phyloP scores from a whole-genome alignment of 2,797 vertebrate species.

The Pseudocheirus occidentalis region DNA sequence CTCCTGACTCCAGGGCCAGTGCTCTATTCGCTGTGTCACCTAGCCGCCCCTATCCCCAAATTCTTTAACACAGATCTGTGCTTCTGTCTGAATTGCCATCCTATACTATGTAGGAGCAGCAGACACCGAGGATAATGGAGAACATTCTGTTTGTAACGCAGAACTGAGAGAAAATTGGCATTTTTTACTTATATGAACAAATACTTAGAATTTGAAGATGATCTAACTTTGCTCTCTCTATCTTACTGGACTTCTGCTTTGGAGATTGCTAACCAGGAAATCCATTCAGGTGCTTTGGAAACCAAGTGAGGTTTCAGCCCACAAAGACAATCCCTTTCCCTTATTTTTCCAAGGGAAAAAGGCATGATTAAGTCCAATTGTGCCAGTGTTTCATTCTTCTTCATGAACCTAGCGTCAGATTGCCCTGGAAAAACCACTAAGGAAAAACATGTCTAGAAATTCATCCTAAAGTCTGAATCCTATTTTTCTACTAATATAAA shows the following conservation, averaged over 20 bases:
- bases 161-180: background rate
- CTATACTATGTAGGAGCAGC: background rate
- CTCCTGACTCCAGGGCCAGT: too few relatives aligned
- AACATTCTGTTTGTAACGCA: background rate
- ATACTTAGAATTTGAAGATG: background rate
- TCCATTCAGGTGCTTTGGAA: background rate
- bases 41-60: too few relatives aligned
- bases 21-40: too few relatives aligned
- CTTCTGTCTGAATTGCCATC: background rate
- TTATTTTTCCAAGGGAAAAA: background rate
- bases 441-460: background rate
- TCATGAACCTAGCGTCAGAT: background rate
- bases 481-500: background rate
- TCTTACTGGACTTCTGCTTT: background rate
- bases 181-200: background rate
- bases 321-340: background rate
- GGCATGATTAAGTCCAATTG: background rate
- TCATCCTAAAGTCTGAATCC: background rate
- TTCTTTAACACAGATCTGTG: background rate
- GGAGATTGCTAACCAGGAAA: background rate
- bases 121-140: background rate
- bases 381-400: background rate
- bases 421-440: background rate
- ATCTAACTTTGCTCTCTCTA: background rate
- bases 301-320: background rate